These are phyloP conservation scores for Apis mellifera DNA, from an alignment of 1,140 invertebrate genomes.

Conservation along the genomic window DNA sequence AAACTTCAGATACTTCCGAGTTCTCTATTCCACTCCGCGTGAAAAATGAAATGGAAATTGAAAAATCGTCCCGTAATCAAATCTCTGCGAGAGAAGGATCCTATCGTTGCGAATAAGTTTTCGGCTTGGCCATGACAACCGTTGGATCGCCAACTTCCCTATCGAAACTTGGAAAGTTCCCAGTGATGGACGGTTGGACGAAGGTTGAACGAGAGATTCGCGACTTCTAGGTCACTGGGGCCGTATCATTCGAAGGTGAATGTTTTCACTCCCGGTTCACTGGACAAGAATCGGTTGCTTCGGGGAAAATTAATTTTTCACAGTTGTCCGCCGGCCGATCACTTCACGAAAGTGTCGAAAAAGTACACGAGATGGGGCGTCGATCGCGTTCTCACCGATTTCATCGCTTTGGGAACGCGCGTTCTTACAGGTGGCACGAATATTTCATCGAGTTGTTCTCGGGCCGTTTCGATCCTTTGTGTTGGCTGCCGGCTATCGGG, in stretches of 20 bases:
- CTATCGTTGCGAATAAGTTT: constrained; percentile 28
- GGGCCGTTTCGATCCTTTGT: constrained; percentile 43
- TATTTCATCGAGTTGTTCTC: constrained; percentile 17
- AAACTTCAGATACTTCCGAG: background rate
- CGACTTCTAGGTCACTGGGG: constrained; percentile 53
- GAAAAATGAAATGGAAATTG: constrained; percentile 28
- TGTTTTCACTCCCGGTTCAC: constrained; percentile 45
- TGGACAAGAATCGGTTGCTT: background rate
- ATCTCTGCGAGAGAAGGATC: background rate
- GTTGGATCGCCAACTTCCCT: constrained; percentile 42
- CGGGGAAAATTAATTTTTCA: constrained; percentile 60
- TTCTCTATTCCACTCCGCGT: background rate
- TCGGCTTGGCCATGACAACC: constrained; percentile 27
- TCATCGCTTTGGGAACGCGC: background rate
- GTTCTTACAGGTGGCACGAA: constrained; percentile 40
- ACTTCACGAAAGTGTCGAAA: background rate
- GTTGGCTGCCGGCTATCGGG: background rate
- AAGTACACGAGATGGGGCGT: background rate
- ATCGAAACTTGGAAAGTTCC: constrained; percentile 48
- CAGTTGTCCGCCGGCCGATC: background rate
- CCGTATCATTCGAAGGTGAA: background rate
- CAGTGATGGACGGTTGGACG: constrained; percentile 40
- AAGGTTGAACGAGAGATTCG: background rate
- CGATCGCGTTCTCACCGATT: constrained; percentile 12
- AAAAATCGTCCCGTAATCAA: constrained; percentile 21